Evolutionary conservation across 2,888 invertebrate genomes (phyloP).

Genomic region (Leistus spinibarbis): DNA sequence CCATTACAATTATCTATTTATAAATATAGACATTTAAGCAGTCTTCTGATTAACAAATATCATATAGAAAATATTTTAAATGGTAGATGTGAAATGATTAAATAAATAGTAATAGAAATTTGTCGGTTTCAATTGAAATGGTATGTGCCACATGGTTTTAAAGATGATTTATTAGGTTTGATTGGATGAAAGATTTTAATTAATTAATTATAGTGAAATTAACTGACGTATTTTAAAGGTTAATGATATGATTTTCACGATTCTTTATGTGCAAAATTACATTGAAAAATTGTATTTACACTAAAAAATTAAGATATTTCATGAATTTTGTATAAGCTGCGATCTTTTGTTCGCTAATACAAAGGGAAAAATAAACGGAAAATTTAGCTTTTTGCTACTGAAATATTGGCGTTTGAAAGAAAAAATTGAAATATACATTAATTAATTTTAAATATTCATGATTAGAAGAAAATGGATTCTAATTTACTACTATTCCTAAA

Average conservation of each 20-base stretch:
- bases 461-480: too few relatives aligned
- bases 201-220: background rate
- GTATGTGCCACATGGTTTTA: background rate
- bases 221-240: background rate
- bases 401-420: too few relatives aligned
- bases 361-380: too few relatives aligned
- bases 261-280: too few relatives aligned
- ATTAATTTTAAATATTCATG: too few relatives aligned
- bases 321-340: too few relatives aligned
- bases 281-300: too few relatives aligned
- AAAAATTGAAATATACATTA: too few relatives aligned
- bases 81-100: background rate
- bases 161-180: background rate
- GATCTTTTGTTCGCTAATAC: too few relatives aligned
- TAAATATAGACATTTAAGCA: background rate
- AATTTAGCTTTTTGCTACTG: too few relatives aligned
- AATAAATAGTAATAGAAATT: background rate
- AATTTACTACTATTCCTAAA: too few relatives aligned
- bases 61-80: background rate
- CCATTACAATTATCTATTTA: background rate
- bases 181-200: background rate
- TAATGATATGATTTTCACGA: constrained; percentile 11
- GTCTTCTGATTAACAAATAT: background rate
- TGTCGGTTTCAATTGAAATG: background rate
- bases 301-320: too few relatives aligned